Evolutionary conservation across 2,113 vertebrate genomes (phyloP).

Genomic region (Oncorhynchus keta): DNA sequence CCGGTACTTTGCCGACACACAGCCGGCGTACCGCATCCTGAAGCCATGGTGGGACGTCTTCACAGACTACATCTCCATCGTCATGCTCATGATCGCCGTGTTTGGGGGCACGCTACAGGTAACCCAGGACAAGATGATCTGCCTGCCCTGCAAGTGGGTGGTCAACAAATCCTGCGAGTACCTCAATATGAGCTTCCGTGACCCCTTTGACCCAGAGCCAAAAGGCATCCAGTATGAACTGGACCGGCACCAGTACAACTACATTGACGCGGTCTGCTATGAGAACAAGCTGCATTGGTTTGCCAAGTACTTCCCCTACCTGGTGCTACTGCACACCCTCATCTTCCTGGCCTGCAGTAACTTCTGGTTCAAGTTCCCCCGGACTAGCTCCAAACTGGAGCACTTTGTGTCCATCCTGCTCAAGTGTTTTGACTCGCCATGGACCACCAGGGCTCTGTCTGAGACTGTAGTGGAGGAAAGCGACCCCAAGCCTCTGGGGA

Average conservation of each 20-base stretch:
- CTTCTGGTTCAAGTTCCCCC: slow-evolving; percentile 99
- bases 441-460: slow-evolving; percentile 93
- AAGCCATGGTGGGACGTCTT: slow-evolving; percentile 99
- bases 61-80: slow-evolving; percentile 95
- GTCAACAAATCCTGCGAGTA: slow-evolving; percentile 81
- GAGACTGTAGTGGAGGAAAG: slow-evolving; percentile 97
- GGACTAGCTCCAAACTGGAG: slow-evolving; percentile 97
- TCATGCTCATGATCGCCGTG: slow-evolving; percentile 98
- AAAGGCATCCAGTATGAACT: slow-evolving; percentile 90
- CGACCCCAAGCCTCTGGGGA: slow-evolving; percentile 89
- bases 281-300: slow-evolving; percentile 98
- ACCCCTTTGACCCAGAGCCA: slow-evolving; percentile 65
- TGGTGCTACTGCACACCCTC: slow-evolving; percentile 94
- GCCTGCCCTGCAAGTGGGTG: slow-evolving; percentile 96
- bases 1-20: slow-evolving; percentile 94
- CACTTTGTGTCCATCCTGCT: slow-evolving; percentile 97
- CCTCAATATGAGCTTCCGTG: slow-evolving; percentile 70
- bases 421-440: slow-evolving; percentile 96
- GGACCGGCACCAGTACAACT: slow-evolving; percentile 97
- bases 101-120: slow-evolving; percentile 95
- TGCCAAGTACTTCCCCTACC: slow-evolving; percentile 96
- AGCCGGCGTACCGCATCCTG: slow-evolving; percentile 95
- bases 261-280: slow-evolving; percentile 93
- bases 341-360: slow-evolving; percentile 97
- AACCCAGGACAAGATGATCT: slow-evolving; percentile 99